phyloP scores from a whole-genome alignment of 2,888 invertebrate species.

The Meghimatium bilineatum region DNA sequence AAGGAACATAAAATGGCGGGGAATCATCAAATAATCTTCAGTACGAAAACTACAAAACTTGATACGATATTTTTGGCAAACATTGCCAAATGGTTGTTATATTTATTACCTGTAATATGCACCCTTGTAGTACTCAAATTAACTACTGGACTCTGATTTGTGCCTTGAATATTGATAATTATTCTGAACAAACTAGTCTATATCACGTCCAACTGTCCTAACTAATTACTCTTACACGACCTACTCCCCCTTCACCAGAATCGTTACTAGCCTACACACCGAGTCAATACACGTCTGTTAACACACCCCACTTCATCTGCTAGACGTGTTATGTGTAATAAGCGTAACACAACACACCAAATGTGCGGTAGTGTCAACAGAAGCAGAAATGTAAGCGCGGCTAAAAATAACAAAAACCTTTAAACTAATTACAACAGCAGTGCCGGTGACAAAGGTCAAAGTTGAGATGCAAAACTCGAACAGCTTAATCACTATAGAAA shows the following conservation, averaged over 20 bases:
- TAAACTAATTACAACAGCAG: not conserved
- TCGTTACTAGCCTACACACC: conserved; percentile 7
- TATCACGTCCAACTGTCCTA: not conserved
- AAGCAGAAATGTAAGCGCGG: not conserved
- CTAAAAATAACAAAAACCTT: not conserved
- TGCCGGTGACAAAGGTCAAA: not conserved
- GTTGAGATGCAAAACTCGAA: not conserved
- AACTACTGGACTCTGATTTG: no score
- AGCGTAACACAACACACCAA: not conserved
- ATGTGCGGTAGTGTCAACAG: not conserved
- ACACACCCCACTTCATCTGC: not conserved
- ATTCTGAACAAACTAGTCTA: no score
- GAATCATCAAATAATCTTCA: no score
- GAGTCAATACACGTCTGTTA: not conserved
- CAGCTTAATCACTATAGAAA: no score
- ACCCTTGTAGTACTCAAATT: no score
- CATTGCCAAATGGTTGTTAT: no score
- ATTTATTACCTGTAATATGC: no score
- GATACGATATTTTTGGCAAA: no score
- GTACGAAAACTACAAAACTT: no score
- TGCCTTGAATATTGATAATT: no score
- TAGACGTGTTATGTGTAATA: not conserved
- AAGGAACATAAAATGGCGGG: no score
- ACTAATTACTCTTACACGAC: not conserved
- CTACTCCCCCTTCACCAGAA: not conserved